Base-by-base conservation (phyloP, 2,113 vertebrate species). In the Empidonax alnorum region DNA sequence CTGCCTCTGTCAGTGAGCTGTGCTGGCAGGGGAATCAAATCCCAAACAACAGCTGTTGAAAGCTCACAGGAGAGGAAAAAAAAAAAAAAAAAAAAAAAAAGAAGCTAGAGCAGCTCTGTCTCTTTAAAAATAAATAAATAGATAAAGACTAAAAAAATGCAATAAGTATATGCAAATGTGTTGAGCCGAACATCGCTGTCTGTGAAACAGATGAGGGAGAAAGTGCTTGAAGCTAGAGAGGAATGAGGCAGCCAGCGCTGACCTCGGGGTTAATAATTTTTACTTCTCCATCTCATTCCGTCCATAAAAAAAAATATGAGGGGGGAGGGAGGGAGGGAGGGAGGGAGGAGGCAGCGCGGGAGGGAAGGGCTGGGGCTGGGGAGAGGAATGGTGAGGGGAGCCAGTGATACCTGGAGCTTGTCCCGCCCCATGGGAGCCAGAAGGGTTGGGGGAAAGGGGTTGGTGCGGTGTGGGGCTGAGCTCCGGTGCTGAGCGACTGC, bases 131-230 rank as follows among this genome's bases (percentile, higher is more conserved):
- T 86, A 97, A 97, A 97, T 95, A 97, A 97, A 97, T 94, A 95
- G 87, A 96, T 91, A 95, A 94, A 94, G 74, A 71, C 72, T 96
- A 85, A 94, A 92, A 92, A 94, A 92, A 93, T 58, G 98, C 98
- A 98, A 98, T 99, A 99, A 98, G 98, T 98, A 98, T 98, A 99
- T 99, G 98, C 98, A 99, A 99, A 99, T 99, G 98, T 98, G 98
- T 98, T 97, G 98, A 98, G 98, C 97, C 95, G 98, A 98, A 98
- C 98, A 98, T 98, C 97, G 55, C 98, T 98, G 98, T 98, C 98
- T 98, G 98, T 98, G 98, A 98, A 98, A 98, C 98, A 99, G 98
- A 98, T 98, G 97, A 97, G 97, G 97, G 97, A 98, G 98, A 98
- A 98, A 98, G 98, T 98, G 98, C 98, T 99, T 98, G 98, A 98